Percentiles rank a stretch among this genome's conserved stretches.
Evolutionary conservation across 2,113 vertebrate genomes (phyloP).

Genomic region (Merops nubicus): DNA sequence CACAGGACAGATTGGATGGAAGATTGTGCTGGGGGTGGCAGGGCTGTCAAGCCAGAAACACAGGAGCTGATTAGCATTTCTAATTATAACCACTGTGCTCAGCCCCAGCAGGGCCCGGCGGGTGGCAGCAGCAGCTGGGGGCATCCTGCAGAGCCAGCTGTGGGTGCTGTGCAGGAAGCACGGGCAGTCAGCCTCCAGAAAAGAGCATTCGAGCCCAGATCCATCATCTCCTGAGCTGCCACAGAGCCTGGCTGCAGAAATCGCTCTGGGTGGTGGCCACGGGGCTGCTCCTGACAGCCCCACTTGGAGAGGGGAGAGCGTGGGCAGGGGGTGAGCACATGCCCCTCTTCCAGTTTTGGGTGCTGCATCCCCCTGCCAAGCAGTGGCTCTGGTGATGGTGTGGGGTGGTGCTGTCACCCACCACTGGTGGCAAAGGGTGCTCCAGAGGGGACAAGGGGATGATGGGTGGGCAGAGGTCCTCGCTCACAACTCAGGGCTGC

Average conservation of each 20-base stretch:
- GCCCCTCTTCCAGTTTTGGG: neutral
- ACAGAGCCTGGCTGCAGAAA: neutral
- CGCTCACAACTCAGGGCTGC: neutral
- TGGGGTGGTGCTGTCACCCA: fast-evolving
- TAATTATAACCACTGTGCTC: slow-evolving; percentile 40
- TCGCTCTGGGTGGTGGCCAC: fast-evolving
- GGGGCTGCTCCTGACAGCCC: neutral
- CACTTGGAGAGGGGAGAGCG: neutral
- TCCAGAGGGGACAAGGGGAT: neutral
- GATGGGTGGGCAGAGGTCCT: neutral
- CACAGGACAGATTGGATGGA: slow-evolving; percentile 28
- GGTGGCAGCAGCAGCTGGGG: neutral
- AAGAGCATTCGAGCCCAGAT: neutral
- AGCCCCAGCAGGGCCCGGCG: neutral
- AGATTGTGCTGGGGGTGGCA: slow-evolving; percentile 45
- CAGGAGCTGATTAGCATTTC: slow-evolving; percentile 64
- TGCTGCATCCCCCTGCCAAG: neutral
- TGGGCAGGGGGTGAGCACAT: neutral
- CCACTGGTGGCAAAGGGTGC: neutral
- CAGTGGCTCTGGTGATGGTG: neutral
- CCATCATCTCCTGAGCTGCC: neutral
- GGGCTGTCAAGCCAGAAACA: slow-evolving; percentile 53
- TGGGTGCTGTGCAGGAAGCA: neutral
- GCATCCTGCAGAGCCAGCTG: slow-evolving; percentile 19
- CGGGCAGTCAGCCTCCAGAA: neutral